Evolutionary conservation across 2,113 vertebrate genomes (phyloP), one percentile per base, ranked within the genome.

Genomic region (Setophaga coronata): DNA sequence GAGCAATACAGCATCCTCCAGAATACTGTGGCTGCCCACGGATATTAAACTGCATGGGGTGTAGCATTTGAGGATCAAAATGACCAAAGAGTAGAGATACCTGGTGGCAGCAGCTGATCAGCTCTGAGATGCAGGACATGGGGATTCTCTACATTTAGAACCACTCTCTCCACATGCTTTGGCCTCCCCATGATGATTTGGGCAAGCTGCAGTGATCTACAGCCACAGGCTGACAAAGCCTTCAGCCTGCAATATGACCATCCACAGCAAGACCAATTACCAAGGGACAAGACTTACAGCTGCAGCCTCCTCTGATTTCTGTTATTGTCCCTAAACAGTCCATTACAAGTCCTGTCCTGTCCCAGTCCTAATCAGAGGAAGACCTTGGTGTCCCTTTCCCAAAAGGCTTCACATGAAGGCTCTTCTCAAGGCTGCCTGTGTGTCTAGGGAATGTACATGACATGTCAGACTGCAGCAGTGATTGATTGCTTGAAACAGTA

Each of bases 41-140:
- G 5, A 43, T 36, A 43, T 23, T 50, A 43, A 86, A 67, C 31
- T 36, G 18, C 72, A 58, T 0, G 0, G 31, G 20, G 16, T 42
- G 31, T 7, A 34, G 61, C 25, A 60, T 26, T 17, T 36, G 33
- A 77, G 33, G 53, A 51, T 2, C 36, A 51, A 60, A 60, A 51
- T 12, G 7, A 36, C 36, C 11, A 5, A 42, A 31, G 8, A 36
- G 20, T 9, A 36, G 34, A 58, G 25, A 50, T 17, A 58, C 25
- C 31, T 36, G 21, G 31, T 34, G 61, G 31, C 24, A 76, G 61
- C 26, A 76, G 61, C 10, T 50, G 42, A 50, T 42, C 51, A 57
- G 31, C 34, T 74, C 3, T 42, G 60, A 66, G 34, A 57, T 0
- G 2, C 51, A 76, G 34, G 61, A 34, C 16, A 57, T 13, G 15